Conservation (phyloP, 2,113 vertebrate species). For the Ardeotis arabs region DNA sequence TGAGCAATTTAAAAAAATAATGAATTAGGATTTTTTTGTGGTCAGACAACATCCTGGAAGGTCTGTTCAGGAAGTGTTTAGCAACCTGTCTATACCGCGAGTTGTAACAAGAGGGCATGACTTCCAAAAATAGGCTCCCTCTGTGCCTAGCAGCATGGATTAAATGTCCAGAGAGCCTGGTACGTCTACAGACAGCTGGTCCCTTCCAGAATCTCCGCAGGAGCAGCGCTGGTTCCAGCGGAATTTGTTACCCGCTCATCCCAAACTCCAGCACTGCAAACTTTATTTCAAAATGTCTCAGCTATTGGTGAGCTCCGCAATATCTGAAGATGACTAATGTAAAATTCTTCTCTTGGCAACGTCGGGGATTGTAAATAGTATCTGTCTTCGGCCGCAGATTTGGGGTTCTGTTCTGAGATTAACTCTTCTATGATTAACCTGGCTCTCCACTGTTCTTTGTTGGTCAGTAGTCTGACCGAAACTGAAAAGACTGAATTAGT, state of each 20-base stretch:
- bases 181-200: conserved; percentile 1
- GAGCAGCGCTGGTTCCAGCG: background rate
- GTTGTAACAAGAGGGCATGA: background rate
- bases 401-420: background rate
- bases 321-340: background rate
- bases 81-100: background rate
- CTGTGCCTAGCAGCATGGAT: conserved; percentile 18
- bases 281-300: background rate
- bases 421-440: background rate
- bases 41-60: background rate
- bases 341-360: background rate
- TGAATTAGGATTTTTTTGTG: background rate
- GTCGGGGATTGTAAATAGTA: rapidly evolving
- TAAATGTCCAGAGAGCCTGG: conserved; percentile 29
- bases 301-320: rapidly evolving
- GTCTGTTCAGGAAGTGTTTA: conserved; percentile 5
- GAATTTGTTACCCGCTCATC: background rate
- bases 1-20: background rate
- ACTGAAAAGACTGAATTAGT: background rate
- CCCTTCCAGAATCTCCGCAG: background rate
- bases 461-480: background rate
- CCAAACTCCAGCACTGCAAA: background rate
- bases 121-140: conserved; percentile 60
- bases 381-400: background rate
- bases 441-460: background rate